Percentiles rank a stretch among this genome's conserved stretches.
phyloP scores from a whole-genome alignment of 2,888 invertebrate species.

The Sinodicranocentrus sp. region DNA sequence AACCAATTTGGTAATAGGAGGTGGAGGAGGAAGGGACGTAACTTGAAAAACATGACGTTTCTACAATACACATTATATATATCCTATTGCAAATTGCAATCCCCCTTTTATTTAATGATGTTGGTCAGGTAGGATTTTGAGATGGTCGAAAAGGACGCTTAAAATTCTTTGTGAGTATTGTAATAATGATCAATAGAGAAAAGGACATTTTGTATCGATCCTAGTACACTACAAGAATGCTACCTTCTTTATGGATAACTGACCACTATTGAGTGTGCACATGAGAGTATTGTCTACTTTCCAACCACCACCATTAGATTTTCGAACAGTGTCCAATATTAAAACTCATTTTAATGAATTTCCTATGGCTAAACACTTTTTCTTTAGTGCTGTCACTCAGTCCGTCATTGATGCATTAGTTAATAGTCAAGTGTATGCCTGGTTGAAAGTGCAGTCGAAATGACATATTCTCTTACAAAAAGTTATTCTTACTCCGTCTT shows the following conservation, averaged over 20 bases:
- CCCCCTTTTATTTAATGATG: slow-evolving; percentile 4
- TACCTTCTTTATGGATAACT: neutral
- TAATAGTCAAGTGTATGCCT: slow-evolving; percentile 17
- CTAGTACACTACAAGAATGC: neutral
- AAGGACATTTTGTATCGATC: neutral
- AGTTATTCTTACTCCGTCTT: neutral
- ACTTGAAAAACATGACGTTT: neutral
- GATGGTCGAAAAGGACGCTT: slow-evolving; percentile 20
- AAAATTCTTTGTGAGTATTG: neutral
- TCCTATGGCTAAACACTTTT: slow-evolving; percentile 18
- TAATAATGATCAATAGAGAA: slow-evolving; percentile 6
- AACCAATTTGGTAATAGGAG: slow-evolving; percentile 42
- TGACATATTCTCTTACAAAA: neutral
- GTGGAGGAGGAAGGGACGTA: slow-evolving; percentile 34
- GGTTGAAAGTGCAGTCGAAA: slow-evolving; percentile 20
- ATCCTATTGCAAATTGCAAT: neutral
- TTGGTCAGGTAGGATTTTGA: slow-evolving; percentile 49
- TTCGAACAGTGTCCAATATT: neutral
- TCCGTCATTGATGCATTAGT: slow-evolving; percentile 16
- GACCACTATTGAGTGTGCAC: slow-evolving; percentile 3
- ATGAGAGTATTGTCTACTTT: neutral
- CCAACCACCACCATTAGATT: neutral
- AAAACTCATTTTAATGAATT: slow-evolving; percentile 22
- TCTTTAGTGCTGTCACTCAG: slow-evolving; percentile 43
- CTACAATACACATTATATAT: neutral